Conservation (phyloP, 2,113 vertebrate genomes). For the Myocastor coypus region DNA sequence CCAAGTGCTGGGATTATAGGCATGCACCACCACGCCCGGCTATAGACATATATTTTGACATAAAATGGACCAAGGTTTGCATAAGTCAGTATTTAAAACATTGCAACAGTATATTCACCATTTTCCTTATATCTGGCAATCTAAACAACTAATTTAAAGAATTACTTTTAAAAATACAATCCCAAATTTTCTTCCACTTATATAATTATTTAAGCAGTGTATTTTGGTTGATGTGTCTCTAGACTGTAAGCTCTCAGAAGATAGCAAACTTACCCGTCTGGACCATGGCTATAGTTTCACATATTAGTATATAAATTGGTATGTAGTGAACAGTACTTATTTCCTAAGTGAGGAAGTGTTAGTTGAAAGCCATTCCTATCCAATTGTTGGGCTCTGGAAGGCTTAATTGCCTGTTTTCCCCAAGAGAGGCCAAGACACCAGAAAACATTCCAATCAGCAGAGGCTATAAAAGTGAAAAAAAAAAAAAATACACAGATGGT, state of each 20-base stretch:
- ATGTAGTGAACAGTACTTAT: background rate
- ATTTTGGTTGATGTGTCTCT: background rate
- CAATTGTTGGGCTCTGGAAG: constrained; percentile 54
- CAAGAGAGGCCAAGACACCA: constrained; percentile 10
- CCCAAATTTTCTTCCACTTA: background rate
- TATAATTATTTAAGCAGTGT: background rate
- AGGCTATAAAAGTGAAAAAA: constrained; percentile 5
- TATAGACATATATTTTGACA: background rate
- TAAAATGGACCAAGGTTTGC: constrained; percentile 25
- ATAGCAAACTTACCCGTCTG: background rate
- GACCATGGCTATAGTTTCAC: background rate
- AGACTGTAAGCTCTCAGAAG: background rate
- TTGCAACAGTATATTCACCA: background rate
- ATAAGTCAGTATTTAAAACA: constrained; percentile 49
- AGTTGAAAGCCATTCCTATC: constrained; percentile 36
- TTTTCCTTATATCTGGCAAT: too few relatives aligned
- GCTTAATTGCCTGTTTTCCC: constrained; percentile 42
- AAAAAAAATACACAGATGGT: constrained; percentile 37
- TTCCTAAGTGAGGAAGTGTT: constrained; percentile 19
- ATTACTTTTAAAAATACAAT: background rate
- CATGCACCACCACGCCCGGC: too few relatives aligned
- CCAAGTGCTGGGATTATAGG: too few relatives aligned
- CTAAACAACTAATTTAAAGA: too few relatives aligned
- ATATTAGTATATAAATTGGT: background rate
- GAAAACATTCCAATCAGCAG: constrained; percentile 42